Conservation (phyloP, 92 coral and sea anemone species). For the Phenganax subtilis region DNA sequence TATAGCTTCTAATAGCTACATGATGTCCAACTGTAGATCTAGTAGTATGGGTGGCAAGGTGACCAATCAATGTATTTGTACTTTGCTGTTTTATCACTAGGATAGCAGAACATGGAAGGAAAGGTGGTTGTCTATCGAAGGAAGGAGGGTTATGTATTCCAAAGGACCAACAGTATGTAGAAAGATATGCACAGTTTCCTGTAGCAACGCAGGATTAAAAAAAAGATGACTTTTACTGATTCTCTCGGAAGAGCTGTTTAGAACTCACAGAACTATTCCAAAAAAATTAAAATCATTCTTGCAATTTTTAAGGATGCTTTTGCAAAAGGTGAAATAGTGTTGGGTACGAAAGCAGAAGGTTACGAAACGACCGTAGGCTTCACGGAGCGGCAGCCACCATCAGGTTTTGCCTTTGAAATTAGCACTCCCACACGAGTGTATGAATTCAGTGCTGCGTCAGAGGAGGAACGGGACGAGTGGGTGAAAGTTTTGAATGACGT, state of each 20-base stretch:
- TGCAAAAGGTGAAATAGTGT: conserved; percentile 75
- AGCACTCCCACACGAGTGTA: conserved; percentile 64
- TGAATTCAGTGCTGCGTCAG: conserved; percentile 70
- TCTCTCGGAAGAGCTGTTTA: not conserved
- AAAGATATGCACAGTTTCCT: not conserved
- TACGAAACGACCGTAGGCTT: conserved; percentile 59
- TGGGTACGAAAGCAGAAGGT: conserved; percentile 77
- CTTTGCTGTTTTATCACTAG: conserved; percentile 19
- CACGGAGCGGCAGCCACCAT: conserved; percentile 42
- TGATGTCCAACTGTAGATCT: too few relatives aligned
- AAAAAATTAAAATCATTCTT: too few relatives aligned
- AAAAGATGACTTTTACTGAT: not conserved
- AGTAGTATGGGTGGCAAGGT: too few relatives aligned
- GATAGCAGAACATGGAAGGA: conserved; percentile 63
- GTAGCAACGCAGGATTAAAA: too few relatives aligned
- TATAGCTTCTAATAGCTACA: not conserved
- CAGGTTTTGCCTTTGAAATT: conserved; percentile 68
- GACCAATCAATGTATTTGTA: too few relatives aligned
- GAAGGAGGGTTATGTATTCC: conserved; percentile 70
- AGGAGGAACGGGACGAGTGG: conserved; percentile 85
- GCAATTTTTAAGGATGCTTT: conserved; percentile 57
- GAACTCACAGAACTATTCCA: too few relatives aligned
- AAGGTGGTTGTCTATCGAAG: conserved; percentile 76
- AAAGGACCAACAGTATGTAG: conserved; percentile 62
- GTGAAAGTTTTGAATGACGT: conserved; percentile 55